Evolutionary conservation across 2,113 vertebrate genomes (phyloP).

Genomic region (Callithrix jacchus): DNA sequence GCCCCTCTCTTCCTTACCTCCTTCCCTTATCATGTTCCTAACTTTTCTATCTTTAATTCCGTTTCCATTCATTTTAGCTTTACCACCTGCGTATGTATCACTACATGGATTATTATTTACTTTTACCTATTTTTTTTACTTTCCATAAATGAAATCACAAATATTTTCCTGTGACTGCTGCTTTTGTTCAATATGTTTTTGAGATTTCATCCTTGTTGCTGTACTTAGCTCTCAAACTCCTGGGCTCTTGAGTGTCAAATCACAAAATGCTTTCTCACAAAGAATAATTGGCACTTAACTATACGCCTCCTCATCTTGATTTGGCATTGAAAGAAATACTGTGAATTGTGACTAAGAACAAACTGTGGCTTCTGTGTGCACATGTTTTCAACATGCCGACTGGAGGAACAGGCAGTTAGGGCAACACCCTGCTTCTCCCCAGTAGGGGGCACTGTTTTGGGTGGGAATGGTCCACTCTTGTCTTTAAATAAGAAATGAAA

Average conservation of each 20-base stretch:
- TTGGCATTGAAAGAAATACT: not conserved
- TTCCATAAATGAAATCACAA: not conserved
- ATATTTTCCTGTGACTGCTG: not conserved
- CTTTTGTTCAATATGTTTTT: not conserved
- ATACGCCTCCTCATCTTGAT: not conserved
- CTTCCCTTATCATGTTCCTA: not conserved
- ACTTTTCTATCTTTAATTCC: not conserved
- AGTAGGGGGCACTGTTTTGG: not conserved
- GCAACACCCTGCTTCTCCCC: not conserved
- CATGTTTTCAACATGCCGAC: too few species aligned
- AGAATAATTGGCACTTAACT: not conserved
- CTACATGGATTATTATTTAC: not conserved
- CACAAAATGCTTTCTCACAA: not conserved
- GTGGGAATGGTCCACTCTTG: not conserved
- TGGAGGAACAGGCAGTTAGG: not conserved
- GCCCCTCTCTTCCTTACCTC: not conserved
- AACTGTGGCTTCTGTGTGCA: not conserved
- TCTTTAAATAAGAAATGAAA: not conserved
- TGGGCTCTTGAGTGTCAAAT: not conserved
- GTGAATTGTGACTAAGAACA: not conserved
- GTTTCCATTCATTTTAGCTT: not conserved
- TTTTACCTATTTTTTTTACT: not conserved
- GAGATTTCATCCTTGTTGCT: not conserved
- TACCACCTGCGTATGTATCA: not conserved
- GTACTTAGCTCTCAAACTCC: not conserved